phyloP scores from a whole-genome alignment of 2,797 vertebrate genomes.

The Echeneis naucrates region DNA sequence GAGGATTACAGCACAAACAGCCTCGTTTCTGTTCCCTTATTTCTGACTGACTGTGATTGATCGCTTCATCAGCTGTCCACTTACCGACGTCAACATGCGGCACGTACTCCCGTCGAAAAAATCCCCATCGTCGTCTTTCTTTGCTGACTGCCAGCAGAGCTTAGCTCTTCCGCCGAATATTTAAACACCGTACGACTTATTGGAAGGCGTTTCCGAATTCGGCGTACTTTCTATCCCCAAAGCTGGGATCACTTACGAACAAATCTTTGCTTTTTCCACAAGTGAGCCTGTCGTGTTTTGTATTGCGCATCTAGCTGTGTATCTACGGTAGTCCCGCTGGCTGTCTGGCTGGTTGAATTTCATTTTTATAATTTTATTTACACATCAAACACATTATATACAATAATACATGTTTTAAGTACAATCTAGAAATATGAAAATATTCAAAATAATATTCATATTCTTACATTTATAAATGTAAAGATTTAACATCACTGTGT shows the following conservation, averaged over 20 bases:
- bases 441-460: no score
- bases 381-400: no score
- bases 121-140: background rate
- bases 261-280: background rate
- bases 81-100: no score
- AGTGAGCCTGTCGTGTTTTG: background rate
- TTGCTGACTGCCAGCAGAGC: rapidly evolving
- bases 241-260: background rate
- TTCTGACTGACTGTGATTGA: background rate
- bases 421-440: no score
- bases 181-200: background rate
- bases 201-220: background rate
- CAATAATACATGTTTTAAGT: no score
- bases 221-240: background rate
- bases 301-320: background rate
- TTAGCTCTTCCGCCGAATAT: rapidly evolving
- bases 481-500: no score
- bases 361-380: no score
- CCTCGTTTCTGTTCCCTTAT: background rate
- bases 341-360: no score
- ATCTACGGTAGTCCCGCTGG: slow-evolving; percentile 9
- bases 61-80: background rate
- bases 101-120: background rate
- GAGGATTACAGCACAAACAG: background rate
- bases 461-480: no score